Evolutionary conservation across 2,888 invertebrate species (phyloP).

Genomic region (Phragmatobia fuliginosa): DNA sequence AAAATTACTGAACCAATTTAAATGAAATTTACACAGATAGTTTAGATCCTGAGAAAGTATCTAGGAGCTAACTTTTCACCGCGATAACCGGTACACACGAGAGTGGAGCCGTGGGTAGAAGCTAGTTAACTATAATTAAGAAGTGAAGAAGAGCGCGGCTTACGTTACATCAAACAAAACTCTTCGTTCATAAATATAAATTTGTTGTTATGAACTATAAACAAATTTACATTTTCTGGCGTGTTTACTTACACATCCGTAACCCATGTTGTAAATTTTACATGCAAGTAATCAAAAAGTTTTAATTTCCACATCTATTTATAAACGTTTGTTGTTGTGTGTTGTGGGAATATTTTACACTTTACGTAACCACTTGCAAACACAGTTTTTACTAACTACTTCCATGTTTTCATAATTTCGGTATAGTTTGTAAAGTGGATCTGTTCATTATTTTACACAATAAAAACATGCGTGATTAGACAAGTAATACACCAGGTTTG

Average conservation of each 20-base stretch:
- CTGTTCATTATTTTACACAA: no score
- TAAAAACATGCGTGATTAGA: no score
- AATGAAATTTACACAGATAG: no score
- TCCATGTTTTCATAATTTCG: not conserved
- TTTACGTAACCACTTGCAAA: not conserved
- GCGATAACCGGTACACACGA: no score
- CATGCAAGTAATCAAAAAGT: conserved; percentile 14
- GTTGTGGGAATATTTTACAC: not conserved
- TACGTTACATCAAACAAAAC: not conserved
- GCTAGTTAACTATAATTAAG: no score
- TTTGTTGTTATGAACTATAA: conserved; percentile 12
- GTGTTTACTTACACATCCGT: not conserved
- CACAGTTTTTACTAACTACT: not conserved
- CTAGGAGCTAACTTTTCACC: no score
- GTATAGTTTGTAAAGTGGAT: not conserved
- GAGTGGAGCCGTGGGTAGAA: no score
- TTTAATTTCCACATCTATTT: conserved; percentile 11
- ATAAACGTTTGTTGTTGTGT: not conserved
- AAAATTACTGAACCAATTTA: no score
- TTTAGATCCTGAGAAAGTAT: no score
- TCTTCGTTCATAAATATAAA: conserved; percentile 16
- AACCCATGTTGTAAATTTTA: conserved; percentile 11
- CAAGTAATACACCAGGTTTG: no score
- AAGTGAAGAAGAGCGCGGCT: not conserved
- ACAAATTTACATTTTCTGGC: conserved; percentile 11